Base-by-base conservation (phyloP, 2,113 vertebrate genomes). In the Alces alces region DNA sequence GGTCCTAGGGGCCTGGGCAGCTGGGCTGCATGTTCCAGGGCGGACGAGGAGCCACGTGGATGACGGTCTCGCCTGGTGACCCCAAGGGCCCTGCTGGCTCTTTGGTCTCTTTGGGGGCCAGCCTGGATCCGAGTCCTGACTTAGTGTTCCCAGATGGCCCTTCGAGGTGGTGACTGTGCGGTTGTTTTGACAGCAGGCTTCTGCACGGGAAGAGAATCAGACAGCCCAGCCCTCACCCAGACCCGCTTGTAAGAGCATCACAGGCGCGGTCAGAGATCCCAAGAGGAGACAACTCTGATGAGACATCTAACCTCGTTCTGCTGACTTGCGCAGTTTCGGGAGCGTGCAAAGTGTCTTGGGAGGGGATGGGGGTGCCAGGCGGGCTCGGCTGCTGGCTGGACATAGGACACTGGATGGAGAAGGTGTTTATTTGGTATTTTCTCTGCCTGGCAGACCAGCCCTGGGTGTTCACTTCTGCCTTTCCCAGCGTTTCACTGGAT, bases 281-380 rank as follows among this genome's bases (percentile, higher is more conserved):
- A 3, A 1, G 91, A 70, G 94, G 92, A 92, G 28, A 27, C n/a
- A 70, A 52, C 79, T 76, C 58, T 57, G 21, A 45, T 19, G 78
- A 86, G 83, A 10, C 14, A 8, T 73, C 86, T 91, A 15, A 96
- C 94, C 95, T 70, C 60, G 50, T 86, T 90, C 27, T 84, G 61
- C 79, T 36, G 93, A 47, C 43, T 92, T 45, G 64, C 9, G 3
- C 80, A 93, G 92, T 54, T 87, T 87, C 1, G 66, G 73, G 80
- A 58, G 43, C 12, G 0, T 2, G 7, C 2, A 6, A 19, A 79
- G 25, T 55, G 47, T 70, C 88, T 33, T 11, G 64, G 52, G 43
- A 70, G 79, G 12, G 78, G 52, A 12, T 6, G 1, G 43, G 28
- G 25, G 89, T 43, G 43, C 58, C 47, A 25, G 25, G 21, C 0